Evolutionary conservation across 1,140 invertebrate genomes (phyloP), one percentile per base, ranked within the genome.

Genomic region (Penaeus vannamei): DNA sequence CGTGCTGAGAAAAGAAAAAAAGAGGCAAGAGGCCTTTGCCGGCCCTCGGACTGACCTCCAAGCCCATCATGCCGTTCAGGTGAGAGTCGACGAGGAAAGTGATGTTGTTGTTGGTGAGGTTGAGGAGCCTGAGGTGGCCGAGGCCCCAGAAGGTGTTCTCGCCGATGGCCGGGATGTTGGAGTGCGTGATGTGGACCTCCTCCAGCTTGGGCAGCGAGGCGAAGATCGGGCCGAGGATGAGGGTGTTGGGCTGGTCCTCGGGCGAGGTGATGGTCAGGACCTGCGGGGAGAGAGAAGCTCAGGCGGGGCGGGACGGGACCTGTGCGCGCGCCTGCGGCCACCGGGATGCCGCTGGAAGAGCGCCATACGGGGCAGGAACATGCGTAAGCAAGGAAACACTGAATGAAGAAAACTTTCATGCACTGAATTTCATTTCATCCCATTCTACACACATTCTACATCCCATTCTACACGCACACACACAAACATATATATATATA

Each of bases 121-220:
- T 96, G 64, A 97, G 93, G 32, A 95, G 92, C 88, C 94, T 94
- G 61, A 97, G 93, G 87, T 95, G 95, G 85, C 94, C 94, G 2
- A 97, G 94, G 7, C 96, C 96, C 95, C 95, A 97, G 92, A 97
- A 97, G 22, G 96, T 96, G 92, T 96, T 95, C 89, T 95, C 94
- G 0, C 96, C 96, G 88, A 97, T 96, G n/a, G 96, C 96, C 0
- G 96, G 96, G 4, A 97, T 93, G 92, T 96, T 96, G 2, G 96
- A 96, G 86, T 95, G 94, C 2, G 95, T 95, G 72, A 97, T 96
- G 91, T 95, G 95, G 2, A 97, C 93, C 92, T 97, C 96, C 92
- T 96, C 95, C 32, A 97, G 82, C 29, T 85, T 85, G 2, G 91
- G 62, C 66, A 91, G 76, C 0, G 91, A 72, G 32, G 76, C 85